phyloP scores from a whole-genome alignment of 2,888 invertebrate genomes.

The Andrena camellia region DNA sequence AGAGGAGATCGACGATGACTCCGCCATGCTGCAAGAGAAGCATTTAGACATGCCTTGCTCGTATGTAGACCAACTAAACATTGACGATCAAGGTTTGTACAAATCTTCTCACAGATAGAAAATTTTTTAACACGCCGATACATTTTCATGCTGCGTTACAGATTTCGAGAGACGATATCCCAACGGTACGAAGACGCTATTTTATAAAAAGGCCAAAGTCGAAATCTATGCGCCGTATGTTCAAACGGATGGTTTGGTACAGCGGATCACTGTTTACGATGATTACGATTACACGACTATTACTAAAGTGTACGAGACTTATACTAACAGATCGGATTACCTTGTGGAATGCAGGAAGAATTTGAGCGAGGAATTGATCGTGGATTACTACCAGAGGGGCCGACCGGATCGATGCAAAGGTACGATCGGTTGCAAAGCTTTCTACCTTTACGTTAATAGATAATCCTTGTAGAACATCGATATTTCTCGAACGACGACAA shows the following conservation, averaged over 20 bases:
- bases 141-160: slow-evolving; percentile 66
- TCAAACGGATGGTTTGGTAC: slow-evolving; percentile 90
- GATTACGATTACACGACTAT: slow-evolving; percentile 87
- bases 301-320: slow-evolving; percentile 78
- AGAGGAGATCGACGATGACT: slow-evolving; percentile 86
- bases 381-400: slow-evolving; percentile 89
- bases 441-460: neutral
- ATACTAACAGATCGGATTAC: slow-evolving; percentile 88
- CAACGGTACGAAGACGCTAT: slow-evolving; percentile 88
- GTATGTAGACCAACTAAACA: slow-evolving; percentile 90
- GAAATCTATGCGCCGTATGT: slow-evolving; percentile 93
- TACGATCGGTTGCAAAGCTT: slow-evolving; percentile 77
- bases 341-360: slow-evolving; percentile 87
- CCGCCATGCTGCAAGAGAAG: slow-evolving; percentile 85
- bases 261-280: slow-evolving; percentile 87
- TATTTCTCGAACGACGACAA: slow-evolving; percentile 78
- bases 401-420: slow-evolving; percentile 90
- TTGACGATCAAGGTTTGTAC: slow-evolving; percentile 80
- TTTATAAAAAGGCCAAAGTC: slow-evolving; percentile 91
- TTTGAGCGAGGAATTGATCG: slow-evolving; percentile 77
- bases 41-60: slow-evolving; percentile 92
- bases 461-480: slow-evolving; percentile 81
- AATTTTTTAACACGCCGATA: neutral
- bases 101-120: too few relatives aligned
- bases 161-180: slow-evolving; percentile 91